These are phyloP conservation scores for Trochalopteron elliotii DNA, from an alignment of 2,113 vertebrate genomes.

Conservation along the genomic window DNA sequence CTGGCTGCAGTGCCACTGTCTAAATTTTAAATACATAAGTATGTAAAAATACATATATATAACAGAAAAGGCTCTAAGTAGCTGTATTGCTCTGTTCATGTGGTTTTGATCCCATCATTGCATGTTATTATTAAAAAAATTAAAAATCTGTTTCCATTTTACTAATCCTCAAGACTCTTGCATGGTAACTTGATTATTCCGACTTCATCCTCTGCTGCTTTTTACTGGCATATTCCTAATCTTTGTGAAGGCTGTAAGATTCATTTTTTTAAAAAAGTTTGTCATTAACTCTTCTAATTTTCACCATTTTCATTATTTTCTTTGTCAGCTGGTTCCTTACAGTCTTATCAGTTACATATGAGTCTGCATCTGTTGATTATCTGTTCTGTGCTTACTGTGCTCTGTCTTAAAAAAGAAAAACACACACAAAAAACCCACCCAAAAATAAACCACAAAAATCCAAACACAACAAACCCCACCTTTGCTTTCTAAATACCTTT, in stretches of 20 bases:
- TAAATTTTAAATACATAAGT: not conserved
- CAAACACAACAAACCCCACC: not conserved
- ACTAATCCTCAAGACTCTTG: not conserved
- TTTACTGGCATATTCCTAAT: not conserved
- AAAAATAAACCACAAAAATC: not conserved
- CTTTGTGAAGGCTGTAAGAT: not conserved
- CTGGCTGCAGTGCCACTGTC: not conserved
- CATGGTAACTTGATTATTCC: not conserved
- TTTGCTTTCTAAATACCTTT: not conserved
- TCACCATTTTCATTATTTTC: not conserved
- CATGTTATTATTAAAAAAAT: not conserved
- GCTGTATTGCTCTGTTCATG: not conserved
- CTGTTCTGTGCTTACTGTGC: not conserved
- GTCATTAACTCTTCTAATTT: not conserved
- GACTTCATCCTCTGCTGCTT: not conserved
- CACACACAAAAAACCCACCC: not conserved
- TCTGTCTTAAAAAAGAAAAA: not conserved
- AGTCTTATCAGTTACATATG: not conserved
- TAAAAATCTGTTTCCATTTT: not conserved
- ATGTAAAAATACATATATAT: not conserved
- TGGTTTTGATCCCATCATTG: not conserved
- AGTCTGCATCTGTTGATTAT: not conserved
- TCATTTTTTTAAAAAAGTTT: accelerated
- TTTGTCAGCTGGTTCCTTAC: not conserved
- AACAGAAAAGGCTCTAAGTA: not conserved